Percentiles rank a stretch among this genome's conserved stretches.
These are phyloP conservation scores for Lamellibrachia luymesi DNA, from an alignment of 1,140 invertebrate genomes.

Conservation along the genomic window DNA sequence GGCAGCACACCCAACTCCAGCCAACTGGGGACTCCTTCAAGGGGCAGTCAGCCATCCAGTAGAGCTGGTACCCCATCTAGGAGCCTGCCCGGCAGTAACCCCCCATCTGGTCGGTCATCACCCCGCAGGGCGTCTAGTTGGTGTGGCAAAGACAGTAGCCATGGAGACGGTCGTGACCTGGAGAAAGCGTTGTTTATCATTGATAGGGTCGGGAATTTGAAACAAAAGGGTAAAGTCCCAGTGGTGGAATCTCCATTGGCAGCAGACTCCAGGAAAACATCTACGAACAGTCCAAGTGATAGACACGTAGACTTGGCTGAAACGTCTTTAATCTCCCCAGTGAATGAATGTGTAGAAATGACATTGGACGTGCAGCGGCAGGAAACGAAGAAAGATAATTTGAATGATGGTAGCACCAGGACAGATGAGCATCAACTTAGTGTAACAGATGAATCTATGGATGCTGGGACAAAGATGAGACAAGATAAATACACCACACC, in stretches of 20 bases:
- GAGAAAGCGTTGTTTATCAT: conserved; percentile 2
- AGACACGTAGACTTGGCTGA: neutral
- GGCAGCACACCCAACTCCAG: conserved; percentile 29
- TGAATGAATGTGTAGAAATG: neutral
- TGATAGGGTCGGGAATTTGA: neutral
- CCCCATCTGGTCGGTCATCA: neutral
- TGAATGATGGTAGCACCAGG: neutral
- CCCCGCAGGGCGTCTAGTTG: neutral
- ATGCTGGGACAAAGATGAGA: neutral
- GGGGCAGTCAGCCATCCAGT: neutral
- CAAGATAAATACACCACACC: neutral
- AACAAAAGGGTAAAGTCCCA: neutral
- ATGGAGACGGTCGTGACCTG: neutral
- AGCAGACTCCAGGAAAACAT: neutral
- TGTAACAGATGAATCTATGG: neutral
- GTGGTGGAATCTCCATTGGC: neutral
- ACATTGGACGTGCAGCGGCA: neutral
- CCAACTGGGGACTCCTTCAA: neutral
- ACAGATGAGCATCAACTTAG: neutral
- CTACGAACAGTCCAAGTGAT: neutral
- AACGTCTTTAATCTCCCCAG: neutral
- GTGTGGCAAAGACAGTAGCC: neutral
- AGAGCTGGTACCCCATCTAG: neutral
- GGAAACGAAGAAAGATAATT: neutral
- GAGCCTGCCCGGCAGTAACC: neutral